Evolutionary conservation across 2,113 vertebrate genomes (phyloP), one percentile per base, ranked within the genome.

Genomic region (Vicugna pacos): DNA sequence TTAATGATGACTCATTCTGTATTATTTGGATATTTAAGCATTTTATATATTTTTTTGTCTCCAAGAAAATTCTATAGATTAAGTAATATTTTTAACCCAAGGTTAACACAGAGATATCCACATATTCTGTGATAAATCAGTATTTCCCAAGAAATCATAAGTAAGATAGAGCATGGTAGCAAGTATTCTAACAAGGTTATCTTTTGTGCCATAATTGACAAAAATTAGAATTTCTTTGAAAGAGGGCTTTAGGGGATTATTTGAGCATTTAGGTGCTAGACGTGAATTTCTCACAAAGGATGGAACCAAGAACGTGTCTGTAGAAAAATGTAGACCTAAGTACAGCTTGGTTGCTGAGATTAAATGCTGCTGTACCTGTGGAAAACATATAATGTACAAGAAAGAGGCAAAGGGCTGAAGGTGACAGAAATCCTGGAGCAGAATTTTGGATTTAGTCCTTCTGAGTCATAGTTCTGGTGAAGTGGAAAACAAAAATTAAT

Each of bases 21-120:
- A 62, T 42, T 60, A 65, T 90, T 75, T 86, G 87, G 30, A 65
- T 72, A 86, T 84, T 67, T 87, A 91, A 73, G 12, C 30, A 80
- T 50, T 87, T 67, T 16, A 56, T 69, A 0, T 42, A 30, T 48
- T 26, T 56, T 80, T 89, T 91, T 70, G 56, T 52, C 2, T 62
- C 15, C 26, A 89, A 32, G 48, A 4, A 96, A 95, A 87, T 60
- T 56, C 22, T 15, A 26, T 46, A 62, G 13, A 16, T 75, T 65
- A 52, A 54, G 22, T 22, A 8, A 0, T 4, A 32, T 13, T 77
- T 77, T 32, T 76, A 5, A n/a, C 14, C 2, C 1, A 6, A 12
- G 42, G 48, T 92, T 84, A 65, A 0, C 46, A 42, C 8, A 8
- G 1, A 76, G 9, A 79, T 52, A 50, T 22, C 14, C 69, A 91